Conservation (phyloP, 2,113 vertebrate species). For the Labrus mixtus region DNA sequence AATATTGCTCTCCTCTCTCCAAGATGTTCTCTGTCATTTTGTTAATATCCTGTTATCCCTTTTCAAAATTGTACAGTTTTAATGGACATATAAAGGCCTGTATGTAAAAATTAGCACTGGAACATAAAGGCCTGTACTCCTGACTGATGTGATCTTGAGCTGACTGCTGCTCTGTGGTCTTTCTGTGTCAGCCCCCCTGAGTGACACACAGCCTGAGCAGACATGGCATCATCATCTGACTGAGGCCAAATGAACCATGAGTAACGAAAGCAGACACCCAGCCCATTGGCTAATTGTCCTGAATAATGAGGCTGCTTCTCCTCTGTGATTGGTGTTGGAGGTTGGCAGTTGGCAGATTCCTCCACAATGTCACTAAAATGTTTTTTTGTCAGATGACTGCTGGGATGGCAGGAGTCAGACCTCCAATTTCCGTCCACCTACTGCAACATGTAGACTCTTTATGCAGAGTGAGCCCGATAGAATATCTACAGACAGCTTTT, state of each 20-base stretch:
- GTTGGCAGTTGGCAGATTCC: slow-evolving; percentile 46
- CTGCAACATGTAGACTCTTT: slow-evolving; percentile 5
- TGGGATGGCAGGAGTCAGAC: slow-evolving; percentile 41
- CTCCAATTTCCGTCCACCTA: slow-evolving; percentile 35
- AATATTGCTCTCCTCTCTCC: slow-evolving; percentile 2
- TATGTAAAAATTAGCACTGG: neutral
- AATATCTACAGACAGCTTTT: slow-evolving; percentile 20
- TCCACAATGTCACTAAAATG: slow-evolving; percentile 44
- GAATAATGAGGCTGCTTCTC: slow-evolving; percentile 65
- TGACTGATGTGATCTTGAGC: slow-evolving; percentile 30
- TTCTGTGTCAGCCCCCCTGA: slow-evolving; percentile 53
- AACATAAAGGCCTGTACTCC: neutral
- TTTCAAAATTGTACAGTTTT: neutral
- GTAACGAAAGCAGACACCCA: slow-evolving; percentile 57
- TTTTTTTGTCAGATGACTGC: slow-evolving; percentile 55
- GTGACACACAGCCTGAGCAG: slow-evolving; percentile 65
- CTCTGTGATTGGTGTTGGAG: slow-evolving; percentile 62
- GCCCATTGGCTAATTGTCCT: slow-evolving; percentile 77
- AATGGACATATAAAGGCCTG: neutral
- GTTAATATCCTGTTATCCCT: slow-evolving; percentile 2
- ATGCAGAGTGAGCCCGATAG: neutral
- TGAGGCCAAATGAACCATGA: slow-evolving; percentile 73
- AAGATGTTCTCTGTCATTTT: neutral
- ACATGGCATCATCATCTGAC: slow-evolving; percentile 72
- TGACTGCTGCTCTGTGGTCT: slow-evolving; percentile 2